Evolutionary conservation across 2,797 vertebrate genomes (phyloP).

Genomic region (Sebastiscus albofasciatus): DNA sequence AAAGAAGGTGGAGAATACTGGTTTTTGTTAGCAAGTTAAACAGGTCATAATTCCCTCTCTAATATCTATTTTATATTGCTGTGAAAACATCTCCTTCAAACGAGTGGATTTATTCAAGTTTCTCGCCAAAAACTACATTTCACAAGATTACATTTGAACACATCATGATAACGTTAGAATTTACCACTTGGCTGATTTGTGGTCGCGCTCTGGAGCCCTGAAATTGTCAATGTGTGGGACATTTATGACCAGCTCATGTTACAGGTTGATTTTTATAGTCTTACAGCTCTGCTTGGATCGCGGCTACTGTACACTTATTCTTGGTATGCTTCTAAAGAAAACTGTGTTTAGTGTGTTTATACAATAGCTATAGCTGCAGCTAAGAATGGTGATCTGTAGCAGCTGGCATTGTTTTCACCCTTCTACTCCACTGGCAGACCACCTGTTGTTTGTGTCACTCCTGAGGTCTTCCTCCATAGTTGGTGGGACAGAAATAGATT

Average conservation of each 20-base stretch:
- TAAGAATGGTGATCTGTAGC: conserved; percentile 23
- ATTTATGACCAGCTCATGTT: neutral
- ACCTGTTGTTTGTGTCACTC: conserved; percentile 56
- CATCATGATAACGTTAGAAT: too few relatives aligned
- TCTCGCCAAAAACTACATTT: too few relatives aligned
- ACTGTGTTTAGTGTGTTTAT: conserved; percentile 12
- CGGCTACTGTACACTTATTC: neutral
- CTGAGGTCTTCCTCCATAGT: conserved; percentile 5
- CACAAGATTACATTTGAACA: too few relatives aligned
- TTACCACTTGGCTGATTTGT: too few relatives aligned
- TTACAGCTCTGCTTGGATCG: neutral
- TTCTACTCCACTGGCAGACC: conserved; percentile 25
- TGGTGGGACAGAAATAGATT: conserved; percentile 36
- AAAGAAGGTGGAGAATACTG: neutral
- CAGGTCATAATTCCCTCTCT: too few relatives aligned
- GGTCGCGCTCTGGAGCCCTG: too few relatives aligned
- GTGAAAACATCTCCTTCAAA: too few relatives aligned
- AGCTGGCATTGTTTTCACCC: conserved; percentile 63
- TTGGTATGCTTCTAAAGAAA: neutral
- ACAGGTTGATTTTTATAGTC: neutral
- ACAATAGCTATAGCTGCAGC: conserved; percentile 32
- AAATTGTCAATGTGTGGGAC: too few relatives aligned
- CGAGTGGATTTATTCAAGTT: too few relatives aligned
- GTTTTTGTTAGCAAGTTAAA: too few relatives aligned
- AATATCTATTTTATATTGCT: too few relatives aligned